phyloP scores from a whole-genome alignment of 2,113 vertebrate species.

The Grantiella picta region DNA sequence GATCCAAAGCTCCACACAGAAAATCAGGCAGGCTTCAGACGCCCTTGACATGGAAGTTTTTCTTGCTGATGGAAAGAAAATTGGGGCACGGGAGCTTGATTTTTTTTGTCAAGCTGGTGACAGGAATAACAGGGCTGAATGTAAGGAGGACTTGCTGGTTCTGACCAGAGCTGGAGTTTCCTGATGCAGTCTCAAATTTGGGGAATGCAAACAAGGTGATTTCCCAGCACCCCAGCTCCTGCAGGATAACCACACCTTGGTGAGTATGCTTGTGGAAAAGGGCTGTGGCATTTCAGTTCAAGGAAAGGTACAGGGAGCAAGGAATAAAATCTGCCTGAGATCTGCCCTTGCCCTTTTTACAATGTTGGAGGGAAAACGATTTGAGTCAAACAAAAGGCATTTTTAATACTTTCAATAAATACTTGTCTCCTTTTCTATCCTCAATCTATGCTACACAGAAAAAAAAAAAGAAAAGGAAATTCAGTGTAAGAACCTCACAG shows the following conservation, averaged over 20 bases:
- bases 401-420: not conserved
- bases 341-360: not conserved
- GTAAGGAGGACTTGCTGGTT: not conserved
- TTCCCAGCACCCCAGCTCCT: not conserved
- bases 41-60: slow-evolving; percentile 29
- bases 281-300: not conserved
- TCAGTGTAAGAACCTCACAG: not conserved
- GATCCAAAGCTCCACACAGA: not conserved
- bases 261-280: not conserved
- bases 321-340: not conserved
- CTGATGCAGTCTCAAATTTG: not conserved
- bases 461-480: not conserved
- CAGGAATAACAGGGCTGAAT: not conserved
- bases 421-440: not conserved
- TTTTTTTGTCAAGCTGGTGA: not conserved
- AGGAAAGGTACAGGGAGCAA: not conserved
- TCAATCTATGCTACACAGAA: not conserved
- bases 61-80: not conserved
- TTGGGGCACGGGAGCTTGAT: not conserved
- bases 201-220: not conserved
- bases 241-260: not conserved
- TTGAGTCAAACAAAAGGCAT: not conserved
- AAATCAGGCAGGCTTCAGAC: not conserved
- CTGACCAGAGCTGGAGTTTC: not conserved
- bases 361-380: not conserved